Base-by-base conservation (phyloP, 2,113 vertebrate species). In the Suncus etruscus region DNA sequence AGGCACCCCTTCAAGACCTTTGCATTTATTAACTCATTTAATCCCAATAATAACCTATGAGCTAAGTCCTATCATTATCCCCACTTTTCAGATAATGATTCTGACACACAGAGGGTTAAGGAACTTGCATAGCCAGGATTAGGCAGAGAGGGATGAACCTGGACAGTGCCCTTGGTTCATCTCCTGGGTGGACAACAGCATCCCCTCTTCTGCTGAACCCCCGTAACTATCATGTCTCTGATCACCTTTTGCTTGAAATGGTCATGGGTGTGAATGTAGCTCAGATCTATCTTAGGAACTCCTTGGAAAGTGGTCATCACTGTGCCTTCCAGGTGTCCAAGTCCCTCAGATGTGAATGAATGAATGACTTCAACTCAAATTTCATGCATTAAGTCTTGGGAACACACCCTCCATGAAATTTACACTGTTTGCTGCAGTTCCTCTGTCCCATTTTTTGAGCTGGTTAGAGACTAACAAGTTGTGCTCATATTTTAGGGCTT, bases 221-320 rank as follows among this genome's bases (percentile, higher is more conserved):
- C 72, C 39, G 6, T 25, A 32, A 73, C 31, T 0, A 3, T 15
- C 1, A 3, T 1, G 2, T 8, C 65, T 45, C n/a, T 39, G n/a
- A 9, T 9, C 11, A 0, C 75, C 80, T 24, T 31, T 48, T 25
- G 5, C 76, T 8, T 47, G 12, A 54, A 24, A 10, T 16, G 20
- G 29, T 11, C 3, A 45, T 0, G 24, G 3, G 6, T 2, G 0
- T n/a, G 31, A 8, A 3, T 25, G 0, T 77, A 16, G 3, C 79
- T 48, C n/a, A 6, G 10, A 39, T 39, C 47, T 68, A 11, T 8
- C 11, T 20, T 0, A 9, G 27, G 68, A 27, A 22, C 32, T 39
- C 31, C 76, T 31, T 5, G 29, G 25, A 45, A 3, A 6, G n/a
- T 32, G 2, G 3, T 68, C 54, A 45, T 1, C 1, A 12, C 6